phyloP scores from a whole-genome alignment of 1,140 invertebrate genomes.

The Conopomorpha cramerella region DNA sequence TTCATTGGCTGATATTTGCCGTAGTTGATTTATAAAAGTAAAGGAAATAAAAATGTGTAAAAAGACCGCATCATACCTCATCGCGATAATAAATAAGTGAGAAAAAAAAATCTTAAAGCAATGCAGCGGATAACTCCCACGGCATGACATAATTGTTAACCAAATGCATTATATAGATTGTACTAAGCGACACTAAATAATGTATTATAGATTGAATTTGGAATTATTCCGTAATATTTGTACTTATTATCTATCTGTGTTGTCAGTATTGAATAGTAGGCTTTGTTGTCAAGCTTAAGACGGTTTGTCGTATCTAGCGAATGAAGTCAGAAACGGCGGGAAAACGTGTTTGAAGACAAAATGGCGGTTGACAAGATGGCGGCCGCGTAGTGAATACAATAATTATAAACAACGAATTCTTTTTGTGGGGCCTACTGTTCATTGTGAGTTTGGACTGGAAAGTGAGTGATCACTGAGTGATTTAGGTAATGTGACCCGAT shows the following conservation, averaged over 20 bases:
- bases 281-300: background rate
- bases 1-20: background rate
- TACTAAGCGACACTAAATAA: background rate
- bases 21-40: background rate
- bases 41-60: slow-evolving; percentile 11
- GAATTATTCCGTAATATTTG: background rate
- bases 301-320: background rate
- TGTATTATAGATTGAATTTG: background rate
- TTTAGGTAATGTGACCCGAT: too few relatives aligned
- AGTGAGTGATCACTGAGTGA: too few relatives aligned
- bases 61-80: slow-evolving; percentile 32
- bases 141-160: background rate
- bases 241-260: background rate
- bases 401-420: too few relatives aligned
- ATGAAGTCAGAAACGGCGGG: too few relatives aligned
- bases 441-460: too few relatives aligned
- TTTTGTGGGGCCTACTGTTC: too few relatives aligned
- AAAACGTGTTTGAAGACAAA: too few relatives aligned
- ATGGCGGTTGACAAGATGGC: too few relatives aligned
- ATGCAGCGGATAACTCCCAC: slow-evolving; percentile 3
- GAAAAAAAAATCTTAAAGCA: slow-evolving; percentile 5
- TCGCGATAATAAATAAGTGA: slow-evolving; percentile 12
- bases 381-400: too few relatives aligned
- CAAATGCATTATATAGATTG: too few relatives aligned
- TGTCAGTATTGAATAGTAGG: background rate